Evolutionary conservation across 2,888 invertebrate species (phyloP), one percentile per base, ranked within the genome.

Genomic region (Aphodius sticticus): DNA sequence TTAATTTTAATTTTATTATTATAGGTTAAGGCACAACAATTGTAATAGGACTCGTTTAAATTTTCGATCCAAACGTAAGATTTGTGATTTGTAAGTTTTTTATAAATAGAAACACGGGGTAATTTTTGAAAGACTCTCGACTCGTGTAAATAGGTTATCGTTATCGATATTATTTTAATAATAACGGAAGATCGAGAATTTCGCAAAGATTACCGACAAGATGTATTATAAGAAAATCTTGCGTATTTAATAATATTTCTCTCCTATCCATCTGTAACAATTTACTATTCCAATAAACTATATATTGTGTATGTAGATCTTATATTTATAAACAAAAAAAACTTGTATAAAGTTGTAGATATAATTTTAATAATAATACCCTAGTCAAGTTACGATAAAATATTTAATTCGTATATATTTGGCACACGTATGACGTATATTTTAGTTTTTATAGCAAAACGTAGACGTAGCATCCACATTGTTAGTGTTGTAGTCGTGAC

Each of bases 301-400:
- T 81, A 79, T 80, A 81, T 80, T 82, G 76, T 85, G 82, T 83
- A 84, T 78, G 84, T 84, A 85, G 84, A 82, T 82, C 80, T 82
- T 83, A 83, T 83, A 85, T 85, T 85, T 85, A 83, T 83, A 82
- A 85, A 84, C 79, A 81, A 75, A 70, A 35, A 79, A 35, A 69
- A 78, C 76, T 78, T 85, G 85, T 85, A 85, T 82, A 85, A 84
- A 85, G 82, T 82, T 85, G 85, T 85, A 85, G 85, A 85, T 85
- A 85, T 84, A 83, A 83, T 85, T 85, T 84, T 83, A 82, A 82
- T 81, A 81, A 53, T 12, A 26, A 81, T 81, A 81, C 77, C 80
- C 82, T 82, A 82, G 82, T 82, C 82, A 82, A 82, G 82, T 81
- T 81, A 81, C 74, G 75, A 80, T 78, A 79, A 72, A 81, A 82